Evolutionary conservation across 2,888 invertebrate species (phyloP).

Genomic region (Leptinotarsa juncta): DNA sequence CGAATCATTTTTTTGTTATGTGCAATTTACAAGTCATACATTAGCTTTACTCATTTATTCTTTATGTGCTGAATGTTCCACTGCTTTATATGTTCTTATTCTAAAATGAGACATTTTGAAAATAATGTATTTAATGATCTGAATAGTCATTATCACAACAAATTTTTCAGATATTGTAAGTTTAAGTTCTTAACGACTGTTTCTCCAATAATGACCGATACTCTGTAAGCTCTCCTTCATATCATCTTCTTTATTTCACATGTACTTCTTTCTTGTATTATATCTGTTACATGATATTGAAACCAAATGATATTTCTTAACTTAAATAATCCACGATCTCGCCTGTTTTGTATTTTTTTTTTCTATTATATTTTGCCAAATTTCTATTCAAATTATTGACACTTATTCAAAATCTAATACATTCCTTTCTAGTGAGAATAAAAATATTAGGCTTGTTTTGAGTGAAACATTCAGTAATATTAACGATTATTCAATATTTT

Average conservation of each 20-base stretch:
- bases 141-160: not conserved
- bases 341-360: not conserved
- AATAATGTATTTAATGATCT: not conserved
- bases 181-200: not conserved
- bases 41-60: conserved; percentile 38
- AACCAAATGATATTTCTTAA: conserved; percentile 14
- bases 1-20: conserved; percentile 35
- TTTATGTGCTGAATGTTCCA: conserved; percentile 44
- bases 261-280: not conserved
- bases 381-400: conserved; percentile 14
- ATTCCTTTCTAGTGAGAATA: conserved; percentile 52
- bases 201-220: conserved; percentile 1
- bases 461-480: conserved; percentile 51
- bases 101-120: conserved; percentile 16
- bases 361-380: too few species aligned
- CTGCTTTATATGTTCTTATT: conserved; percentile 32
- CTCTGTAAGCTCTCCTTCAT: conserved; percentile 15
- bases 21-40: conserved; percentile 41
- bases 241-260: conserved; percentile 5
- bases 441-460: conserved; percentile 39
- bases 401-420: conserved; percentile 39
- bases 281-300: not conserved
- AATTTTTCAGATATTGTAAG: not conserved
- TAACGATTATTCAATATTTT: conserved; percentile 34
- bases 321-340: conserved; percentile 19